These are phyloP conservation scores for Halcyon senegalensis DNA, from an alignment of 2,113 vertebrate genomes.

Conservation along the genomic window DNA sequence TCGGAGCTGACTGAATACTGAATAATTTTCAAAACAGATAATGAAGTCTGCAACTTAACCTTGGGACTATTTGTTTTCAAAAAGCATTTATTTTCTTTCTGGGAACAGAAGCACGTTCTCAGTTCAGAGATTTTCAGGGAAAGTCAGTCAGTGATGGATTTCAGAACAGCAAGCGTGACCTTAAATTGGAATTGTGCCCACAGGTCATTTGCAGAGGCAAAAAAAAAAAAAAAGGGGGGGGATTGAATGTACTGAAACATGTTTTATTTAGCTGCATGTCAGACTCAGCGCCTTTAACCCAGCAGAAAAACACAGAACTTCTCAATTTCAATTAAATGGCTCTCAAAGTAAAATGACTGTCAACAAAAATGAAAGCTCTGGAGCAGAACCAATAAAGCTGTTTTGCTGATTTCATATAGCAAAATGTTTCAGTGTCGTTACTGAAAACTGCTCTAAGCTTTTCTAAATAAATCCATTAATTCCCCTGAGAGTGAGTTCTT, in stretches of 20 bases:
- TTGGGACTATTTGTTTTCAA: neutral
- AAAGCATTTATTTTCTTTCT: neutral
- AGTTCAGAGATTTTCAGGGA: neutral
- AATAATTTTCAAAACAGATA: neutral
- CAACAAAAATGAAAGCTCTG: neutral
- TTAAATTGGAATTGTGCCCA: neutral
- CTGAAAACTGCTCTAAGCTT: neutral
- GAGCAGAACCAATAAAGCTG: neutral
- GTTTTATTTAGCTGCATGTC: neutral
- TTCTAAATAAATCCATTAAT: neutral
- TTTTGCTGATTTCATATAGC: neutral
- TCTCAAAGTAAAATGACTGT: constrained; percentile 15
- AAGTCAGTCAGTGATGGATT: neutral
- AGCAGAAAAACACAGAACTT: neutral
- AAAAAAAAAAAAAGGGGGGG: neutral
- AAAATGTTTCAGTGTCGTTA: neutral
- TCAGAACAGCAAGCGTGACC: neutral
- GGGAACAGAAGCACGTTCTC: neutral
- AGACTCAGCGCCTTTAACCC: neutral
- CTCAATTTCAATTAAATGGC: neutral
- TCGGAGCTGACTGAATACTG: neutral
- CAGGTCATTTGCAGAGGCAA: neutral
- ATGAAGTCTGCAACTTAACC: neutral
- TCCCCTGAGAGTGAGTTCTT: neutral
- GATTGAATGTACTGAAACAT: neutral